Evolutionary conservation across 2,888 invertebrate genomes (phyloP).

Genomic region (Gibbula magus): DNA sequence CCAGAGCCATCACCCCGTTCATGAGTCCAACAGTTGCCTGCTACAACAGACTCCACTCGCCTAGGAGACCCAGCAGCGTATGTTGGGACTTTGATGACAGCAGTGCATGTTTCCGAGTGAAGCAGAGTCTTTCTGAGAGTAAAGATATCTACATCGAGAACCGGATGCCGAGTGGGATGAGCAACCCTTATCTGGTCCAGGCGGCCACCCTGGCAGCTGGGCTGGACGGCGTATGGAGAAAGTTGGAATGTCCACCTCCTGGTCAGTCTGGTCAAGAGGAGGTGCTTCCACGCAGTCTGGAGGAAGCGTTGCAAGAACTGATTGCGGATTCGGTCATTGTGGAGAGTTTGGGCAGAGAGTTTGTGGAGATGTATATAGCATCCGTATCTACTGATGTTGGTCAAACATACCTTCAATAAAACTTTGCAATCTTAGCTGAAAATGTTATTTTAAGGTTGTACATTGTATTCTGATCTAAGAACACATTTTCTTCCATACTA

Average conservation of each 20-base stretch:
- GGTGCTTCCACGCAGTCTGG: constrained; percentile 17
- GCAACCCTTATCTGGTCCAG: constrained; percentile 33
- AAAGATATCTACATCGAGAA: constrained; percentile 26
- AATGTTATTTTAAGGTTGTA: too few species aligned
- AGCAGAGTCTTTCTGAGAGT: background rate
- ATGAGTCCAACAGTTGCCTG: constrained; percentile 33
- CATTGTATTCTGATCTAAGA: too few species aligned
- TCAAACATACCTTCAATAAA: too few species aligned
- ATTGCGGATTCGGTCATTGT: constrained; percentile 17
- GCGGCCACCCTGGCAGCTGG: constrained; percentile 32
- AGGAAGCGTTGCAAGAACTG: constrained; percentile 24
- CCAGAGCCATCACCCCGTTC: constrained; percentile 26
- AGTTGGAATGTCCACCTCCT: constrained; percentile 20
- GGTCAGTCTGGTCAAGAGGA: background rate
- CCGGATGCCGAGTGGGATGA: constrained; percentile 22
- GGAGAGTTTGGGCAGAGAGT: constrained; percentile 15
- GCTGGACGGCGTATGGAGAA: constrained; percentile 27
- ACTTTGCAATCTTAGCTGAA: too few species aligned
- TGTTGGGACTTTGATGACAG: constrained; percentile 17
- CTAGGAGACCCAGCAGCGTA: background rate
- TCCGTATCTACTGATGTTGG: too few species aligned
- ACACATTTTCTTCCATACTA: too few species aligned
- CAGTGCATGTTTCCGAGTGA: background rate
- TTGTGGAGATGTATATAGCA: background rate
- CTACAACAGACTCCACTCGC: constrained; percentile 10